Base-by-base conservation (phyloP, 1,140 invertebrate genomes). In the Panagrolaimus sp. region DNA sequence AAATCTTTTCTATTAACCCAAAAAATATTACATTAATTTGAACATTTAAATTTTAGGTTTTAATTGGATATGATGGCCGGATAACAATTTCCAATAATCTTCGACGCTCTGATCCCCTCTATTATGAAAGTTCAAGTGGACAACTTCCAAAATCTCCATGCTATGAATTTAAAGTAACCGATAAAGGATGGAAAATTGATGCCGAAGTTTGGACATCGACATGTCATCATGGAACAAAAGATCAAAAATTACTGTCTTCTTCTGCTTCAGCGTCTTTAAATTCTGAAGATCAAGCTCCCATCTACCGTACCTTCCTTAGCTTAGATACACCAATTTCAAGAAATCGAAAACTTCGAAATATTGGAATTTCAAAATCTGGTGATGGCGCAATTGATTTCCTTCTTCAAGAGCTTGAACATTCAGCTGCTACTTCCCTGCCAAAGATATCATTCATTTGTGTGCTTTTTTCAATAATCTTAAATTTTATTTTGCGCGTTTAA, bases 301-400 rank as follows among this genome's bases (percentile, higher is more conserved):
- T 8, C 46, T 69, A 78, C 27, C 43, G 62, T 38, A 80, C 75
- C n/a, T 81, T 73, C 63, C n/a, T 78, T 7, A 72, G 78, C 16
- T 63, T 78, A n/a, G 76, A 78, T 47, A 81, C 78, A 13, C 76
- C 76, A 13, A 14, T 67, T n/a, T 44, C 75, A n/a, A 68, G 57
- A 74, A 73, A 62, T 31, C 43, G 67, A 66, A 69, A 47, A 57
- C 57, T 66, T n/a, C 72, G 79, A 20, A 73, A 73, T 47, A 73
- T 81, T 14, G 79, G 75, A 5, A 65, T 81, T 16, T 72, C 77
- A 14, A 81, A 81, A 71, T 70, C 53, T 31, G 79, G 79, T 11
- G 81, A 81, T 65, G 79, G 76, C 4, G 72, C 72, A 13, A 73
- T 81, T 23, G 79, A 81, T 62, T 81, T 81, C 45, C 73, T 83